Percentiles rank a stretch among this genome's conserved stretches.
These are phyloP conservation scores for Agonopterix arenella DNA, from an alignment of 2,888 invertebrate genomes.

Conservation along the genomic window DNA sequence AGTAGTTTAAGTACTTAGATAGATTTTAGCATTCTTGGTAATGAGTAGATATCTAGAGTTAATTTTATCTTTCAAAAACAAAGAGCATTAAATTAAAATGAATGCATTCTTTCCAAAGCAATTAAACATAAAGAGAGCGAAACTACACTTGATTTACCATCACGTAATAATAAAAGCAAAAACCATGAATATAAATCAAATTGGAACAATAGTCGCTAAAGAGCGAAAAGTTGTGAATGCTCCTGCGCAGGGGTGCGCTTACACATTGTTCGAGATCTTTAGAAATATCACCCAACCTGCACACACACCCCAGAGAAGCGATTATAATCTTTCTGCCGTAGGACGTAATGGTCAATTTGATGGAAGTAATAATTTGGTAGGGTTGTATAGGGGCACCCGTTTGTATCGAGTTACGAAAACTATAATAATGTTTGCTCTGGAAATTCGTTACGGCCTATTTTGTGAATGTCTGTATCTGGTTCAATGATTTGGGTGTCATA, in stretches of 20 bases:
- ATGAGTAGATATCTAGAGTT: too few relatives aligned
- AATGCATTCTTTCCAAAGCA: neutral
- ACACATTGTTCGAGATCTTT: slow-evolving; percentile 49
- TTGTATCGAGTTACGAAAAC: slow-evolving; percentile 61
- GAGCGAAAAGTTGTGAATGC: slow-evolving; percentile 74
- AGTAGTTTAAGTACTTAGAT: too few relatives aligned
- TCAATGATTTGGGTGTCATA: slow-evolving; percentile 52
- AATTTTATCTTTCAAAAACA: slow-evolving; percentile 6
- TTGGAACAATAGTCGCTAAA: slow-evolving; percentile 69
- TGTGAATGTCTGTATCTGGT: slow-evolving; percentile 43
- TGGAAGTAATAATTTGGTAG: neutral
- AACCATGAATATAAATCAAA: slow-evolving; percentile 76
- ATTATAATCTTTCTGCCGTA: slow-evolving; percentile 18
- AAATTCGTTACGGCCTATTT: slow-evolving; percentile 71
- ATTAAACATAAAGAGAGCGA: slow-evolving; percentile 34
- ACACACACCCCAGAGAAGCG: neutral
- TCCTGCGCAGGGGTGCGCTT: slow-evolving; percentile 55
- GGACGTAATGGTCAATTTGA: slow-evolving; percentile 13
- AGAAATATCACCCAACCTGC: slow-evolving; percentile 25
- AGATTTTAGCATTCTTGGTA: too few relatives aligned
- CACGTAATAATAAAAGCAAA: slow-evolving; percentile 61
- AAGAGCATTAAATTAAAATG: neutral
- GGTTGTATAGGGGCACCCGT: slow-evolving; percentile 56
- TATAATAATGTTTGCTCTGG: slow-evolving; percentile 64
- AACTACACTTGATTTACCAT: slow-evolving; percentile 61